Evolutionary conservation across 2,113 vertebrate species (phyloP).

Genomic region (Microcebus lehilahytsara): DNA sequence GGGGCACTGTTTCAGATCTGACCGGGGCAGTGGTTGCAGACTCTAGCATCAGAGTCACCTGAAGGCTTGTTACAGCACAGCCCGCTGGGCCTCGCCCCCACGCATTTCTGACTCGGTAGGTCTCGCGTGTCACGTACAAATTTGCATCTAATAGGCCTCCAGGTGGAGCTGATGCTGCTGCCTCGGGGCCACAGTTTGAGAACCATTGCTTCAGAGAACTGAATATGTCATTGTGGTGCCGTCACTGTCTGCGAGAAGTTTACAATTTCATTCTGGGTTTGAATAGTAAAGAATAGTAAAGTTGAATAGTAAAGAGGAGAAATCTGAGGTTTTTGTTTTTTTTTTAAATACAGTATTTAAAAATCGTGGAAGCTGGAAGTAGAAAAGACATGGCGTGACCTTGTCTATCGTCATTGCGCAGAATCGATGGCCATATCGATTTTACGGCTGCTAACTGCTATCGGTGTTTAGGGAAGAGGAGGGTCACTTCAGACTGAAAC

Average conservation of each 20-base stretch:
- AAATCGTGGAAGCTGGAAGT: background rate
- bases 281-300: background rate
- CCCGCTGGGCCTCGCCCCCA: background rate
- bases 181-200: background rate
- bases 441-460: background rate
- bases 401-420: background rate
- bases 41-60: background rate
- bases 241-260: background rate
- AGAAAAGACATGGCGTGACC: background rate
- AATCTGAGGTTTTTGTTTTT: background rate
- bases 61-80: background rate
- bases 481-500: background rate
- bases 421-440: background rate
- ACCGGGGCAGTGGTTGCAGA: background rate
- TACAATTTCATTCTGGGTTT: background rate
- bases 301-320: background rate
- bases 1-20: background rate
- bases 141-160: conserved; percentile 8
- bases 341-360: background rate
- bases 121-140: background rate
- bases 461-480: background rate
- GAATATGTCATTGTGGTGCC: background rate
- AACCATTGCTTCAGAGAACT: background rate
- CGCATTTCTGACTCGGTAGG: conserved; percentile 10
- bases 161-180: background rate